Base-by-base conservation (phyloP, 2,888 invertebrate genomes). In the Yponomeuta malinellus region DNA sequence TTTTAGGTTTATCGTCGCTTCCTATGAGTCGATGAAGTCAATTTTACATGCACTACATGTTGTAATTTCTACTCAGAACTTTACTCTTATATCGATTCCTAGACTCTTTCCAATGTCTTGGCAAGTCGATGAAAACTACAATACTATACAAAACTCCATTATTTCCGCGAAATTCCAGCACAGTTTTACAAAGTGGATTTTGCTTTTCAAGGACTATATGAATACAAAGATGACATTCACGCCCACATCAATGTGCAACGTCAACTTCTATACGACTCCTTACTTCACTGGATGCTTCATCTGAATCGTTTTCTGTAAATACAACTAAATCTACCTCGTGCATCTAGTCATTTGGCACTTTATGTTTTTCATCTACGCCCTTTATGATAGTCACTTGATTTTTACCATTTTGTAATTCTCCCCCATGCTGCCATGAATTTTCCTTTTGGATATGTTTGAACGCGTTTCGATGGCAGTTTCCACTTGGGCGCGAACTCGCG, bases 401-500 rank as follows among this genome's bases (percentile, higher is more conserved):
- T 63, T 70, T 52, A 15, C 69, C 66, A 43, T 48, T 37, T 82
- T 88, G 77, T 88, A 80, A 85, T 85, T 89, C 86, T 85, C 87
- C 87, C 89, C 87, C 90, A 92, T 89, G 91, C 91, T 91, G 91
- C 91, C 88, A 89, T 87, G 78, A 83, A 84, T 84, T 85, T 78
- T 8, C 29, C 77, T 76, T 81, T 86, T 79, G 87, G 85, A 86
- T 83, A 85, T 83, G 48, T 63, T 59, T 69, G 69, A 48, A 78
- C 81, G 79, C 76, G 52, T 59, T 4, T 59, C 52, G 77, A 79
- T 78, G 85, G 87, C 92, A 93, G 93, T 88, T 92, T 90, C 86
- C 93, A 92, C 84, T 86, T 93, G 88, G 91, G 91, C 76, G 79
- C 83, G 83, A 91, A 94, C 93, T 91, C 93, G 93, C 90, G 94